Evolutionary conservation across 2,888 invertebrate species (phyloP).

Genomic region (Leuctra nigra): DNA sequence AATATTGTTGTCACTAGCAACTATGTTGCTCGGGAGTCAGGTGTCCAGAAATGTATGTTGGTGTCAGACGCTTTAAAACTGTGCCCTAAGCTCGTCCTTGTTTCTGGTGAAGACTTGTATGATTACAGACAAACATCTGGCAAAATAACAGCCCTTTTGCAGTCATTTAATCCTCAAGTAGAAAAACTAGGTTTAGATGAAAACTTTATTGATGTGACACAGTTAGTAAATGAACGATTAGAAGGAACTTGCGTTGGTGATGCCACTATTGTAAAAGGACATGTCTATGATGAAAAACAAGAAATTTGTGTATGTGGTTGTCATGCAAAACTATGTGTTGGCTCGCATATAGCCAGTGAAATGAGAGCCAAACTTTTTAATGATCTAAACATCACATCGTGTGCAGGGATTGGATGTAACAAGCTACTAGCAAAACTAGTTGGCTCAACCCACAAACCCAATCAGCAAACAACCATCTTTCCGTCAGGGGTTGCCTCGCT

Average conservation of each 20-base stretch:
- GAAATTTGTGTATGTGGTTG: conserved; percentile 29
- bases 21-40: conserved; percentile 68
- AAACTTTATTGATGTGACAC: conserved; percentile 74
- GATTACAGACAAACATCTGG: conserved; percentile 72
- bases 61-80: conserved; percentile 64
- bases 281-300: conserved; percentile 33
- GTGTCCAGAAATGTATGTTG: conserved; percentile 71
- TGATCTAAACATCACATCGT: conserved; percentile 67
- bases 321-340: conserved; percentile 40
- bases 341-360: conserved; percentile 67
- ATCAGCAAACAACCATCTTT: conserved; percentile 72
- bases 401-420: conserved; percentile 79
- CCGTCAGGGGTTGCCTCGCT: conserved; percentile 60
- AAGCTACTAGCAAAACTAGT: conserved; percentile 74
- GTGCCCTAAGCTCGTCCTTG: conserved; percentile 67
- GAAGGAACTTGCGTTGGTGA: conserved; percentile 28
- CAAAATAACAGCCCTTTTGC: conserved; percentile 64
- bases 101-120: conserved; percentile 77
- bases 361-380: conserved; percentile 61
- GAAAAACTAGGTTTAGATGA: conserved; percentile 83
- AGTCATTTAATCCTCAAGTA: conserved; percentile 63
- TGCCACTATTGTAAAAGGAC: conserved; percentile 19
- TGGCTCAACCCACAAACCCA: conserved; percentile 57
- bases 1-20: conserved; percentile 79
- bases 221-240: conserved; percentile 43